Percentiles rank a stretch among this genome's conserved stretches.
phyloP scores from a whole-genome alignment of 2,113 vertebrate genomes.

The Ciconia boyciana region DNA sequence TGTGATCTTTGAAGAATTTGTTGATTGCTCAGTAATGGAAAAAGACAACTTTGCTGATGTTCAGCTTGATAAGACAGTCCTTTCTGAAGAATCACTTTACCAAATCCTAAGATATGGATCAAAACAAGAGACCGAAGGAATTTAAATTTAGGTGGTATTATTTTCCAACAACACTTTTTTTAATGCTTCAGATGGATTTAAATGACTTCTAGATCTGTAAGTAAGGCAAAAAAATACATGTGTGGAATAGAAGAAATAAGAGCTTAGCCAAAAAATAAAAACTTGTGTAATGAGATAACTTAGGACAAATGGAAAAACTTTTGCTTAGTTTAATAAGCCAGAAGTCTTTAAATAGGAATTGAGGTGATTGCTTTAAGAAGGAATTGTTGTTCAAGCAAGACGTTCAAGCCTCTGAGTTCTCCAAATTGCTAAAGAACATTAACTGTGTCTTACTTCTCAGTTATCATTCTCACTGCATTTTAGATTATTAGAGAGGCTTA shows the following conservation, averaged over 20 bases:
- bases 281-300: neutral
- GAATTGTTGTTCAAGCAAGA: neutral
- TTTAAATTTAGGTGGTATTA: neutral
- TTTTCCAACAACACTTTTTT: neutral
- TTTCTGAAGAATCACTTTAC: neutral
- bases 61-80: neutral
- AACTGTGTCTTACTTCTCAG: neutral
- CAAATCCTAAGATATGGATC: neutral
- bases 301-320: neutral
- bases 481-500: neutral
- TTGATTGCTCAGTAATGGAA: neutral
- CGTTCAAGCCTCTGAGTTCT: neutral
- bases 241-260: neutral
- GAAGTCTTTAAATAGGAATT: neutral
- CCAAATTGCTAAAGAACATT: neutral
- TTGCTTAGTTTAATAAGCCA: neutral
- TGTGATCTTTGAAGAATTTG: neutral
- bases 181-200: neutral
- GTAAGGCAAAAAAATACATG: neutral
- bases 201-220: neutral
- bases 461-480: neutral
- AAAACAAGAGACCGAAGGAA: neutral
- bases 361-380: neutral
- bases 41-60: neutral
- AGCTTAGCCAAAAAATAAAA: neutral